A percentile compares a stretch with the other conserved stretches of the same genome.
Conservation (phyloP, 1,140 invertebrate species). For the Fopius arisanus region DNA sequence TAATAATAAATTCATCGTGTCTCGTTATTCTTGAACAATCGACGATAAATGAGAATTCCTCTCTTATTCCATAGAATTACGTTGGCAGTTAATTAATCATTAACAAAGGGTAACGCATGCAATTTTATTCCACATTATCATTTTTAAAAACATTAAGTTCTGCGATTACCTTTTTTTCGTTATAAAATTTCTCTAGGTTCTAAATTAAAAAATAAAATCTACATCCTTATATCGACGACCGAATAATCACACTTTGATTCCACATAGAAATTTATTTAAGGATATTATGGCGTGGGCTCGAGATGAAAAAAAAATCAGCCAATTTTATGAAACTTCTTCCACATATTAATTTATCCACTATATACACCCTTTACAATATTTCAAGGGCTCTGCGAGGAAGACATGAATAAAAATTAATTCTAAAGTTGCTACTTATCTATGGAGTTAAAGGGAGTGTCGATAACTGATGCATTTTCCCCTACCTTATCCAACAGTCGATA, state of each 20-base stretch:
- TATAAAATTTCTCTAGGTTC: constrained; percentile 1
- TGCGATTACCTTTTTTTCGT: not conserved
- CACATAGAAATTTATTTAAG: not conserved
- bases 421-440: no score
- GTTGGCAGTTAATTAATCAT: constrained; percentile 47
- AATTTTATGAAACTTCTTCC: no score
- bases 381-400: no score
- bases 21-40: not conserved
- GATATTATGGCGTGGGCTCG: no score
- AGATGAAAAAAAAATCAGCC: no score
- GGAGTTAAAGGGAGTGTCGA: no score
- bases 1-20: constrained; percentile 1
- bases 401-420: no score
- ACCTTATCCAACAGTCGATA: no score
- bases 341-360: no score
- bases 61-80: constrained; percentile 38
- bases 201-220: constrained; percentile 25
- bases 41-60: constrained; percentile 29
- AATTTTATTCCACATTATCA: constrained; percentile 28
- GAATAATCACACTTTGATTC: not conserved
- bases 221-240: not conserved
- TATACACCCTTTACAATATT: no score
- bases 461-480: no score
- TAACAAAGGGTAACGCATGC: constrained; percentile 40
- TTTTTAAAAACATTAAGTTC: constrained; percentile 17